phyloP scores from a whole-genome alignment of 1,140 invertebrate genomes.

The Tetraneura akinire region DNA sequence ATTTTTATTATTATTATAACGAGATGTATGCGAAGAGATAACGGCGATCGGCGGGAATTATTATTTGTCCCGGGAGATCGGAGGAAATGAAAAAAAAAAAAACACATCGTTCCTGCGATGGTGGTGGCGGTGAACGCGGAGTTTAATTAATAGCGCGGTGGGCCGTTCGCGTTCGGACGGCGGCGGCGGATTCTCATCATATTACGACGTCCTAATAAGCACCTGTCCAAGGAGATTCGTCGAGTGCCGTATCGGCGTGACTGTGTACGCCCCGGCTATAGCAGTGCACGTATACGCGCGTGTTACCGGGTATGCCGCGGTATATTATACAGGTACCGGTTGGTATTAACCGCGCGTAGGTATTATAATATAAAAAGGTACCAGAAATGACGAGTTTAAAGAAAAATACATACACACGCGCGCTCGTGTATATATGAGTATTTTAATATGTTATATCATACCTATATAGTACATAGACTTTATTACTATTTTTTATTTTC shows the following conservation, averaged over 20 bases:
- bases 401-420: too few species aligned
- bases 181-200: slow-evolving; percentile 37
- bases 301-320: not conserved
- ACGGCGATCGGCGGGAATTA: not conserved
- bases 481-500: slow-evolving; percentile 14
- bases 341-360: not conserved
- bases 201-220: slow-evolving; percentile 30
- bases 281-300: slow-evolving; percentile 7
- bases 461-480: not conserved
- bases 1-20: not conserved
- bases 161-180: slow-evolving; percentile 17
- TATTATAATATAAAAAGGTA: too few species aligned
- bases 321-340: not conserved
- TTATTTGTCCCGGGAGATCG: not conserved
- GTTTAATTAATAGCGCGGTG: slow-evolving; percentile 47
- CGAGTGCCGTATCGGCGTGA: slow-evolving; percentile 49
- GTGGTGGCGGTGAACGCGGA: not conserved
- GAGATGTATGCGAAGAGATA: slow-evolving; percentile 20
- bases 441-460: too few species aligned
- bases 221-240: slow-evolving; percentile 42
- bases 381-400: too few species aligned
- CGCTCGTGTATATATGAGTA: too few species aligned
- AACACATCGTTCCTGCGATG: not conserved
- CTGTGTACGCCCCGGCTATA: slow-evolving; percentile 28
- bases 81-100: not conserved